Conservation (phyloP, 2,113 vertebrate species). For the Psettodes erumei region DNA sequence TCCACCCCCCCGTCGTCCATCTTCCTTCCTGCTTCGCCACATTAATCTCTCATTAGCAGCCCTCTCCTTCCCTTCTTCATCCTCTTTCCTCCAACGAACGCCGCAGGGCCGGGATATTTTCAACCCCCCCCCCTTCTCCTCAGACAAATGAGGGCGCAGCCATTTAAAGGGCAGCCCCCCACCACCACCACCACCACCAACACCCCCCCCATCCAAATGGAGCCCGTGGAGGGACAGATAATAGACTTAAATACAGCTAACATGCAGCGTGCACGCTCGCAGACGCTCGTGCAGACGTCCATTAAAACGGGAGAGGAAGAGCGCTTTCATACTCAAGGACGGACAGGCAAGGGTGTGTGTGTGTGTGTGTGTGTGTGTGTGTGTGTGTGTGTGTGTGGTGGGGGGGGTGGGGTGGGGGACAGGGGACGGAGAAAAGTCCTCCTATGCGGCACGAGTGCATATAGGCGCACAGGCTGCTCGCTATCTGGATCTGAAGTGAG, state of each 20-base stretch:
- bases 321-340: constrained; percentile 24
- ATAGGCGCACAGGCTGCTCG: constrained; percentile 39
- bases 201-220: too few species aligned
- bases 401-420: constrained; percentile 12
- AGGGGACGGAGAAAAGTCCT: background rate
- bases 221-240: constrained; percentile 47
- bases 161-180: constrained; percentile 62
- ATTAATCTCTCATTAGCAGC: constrained; percentile 72
- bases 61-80: background rate
- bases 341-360: constrained; percentile 9
- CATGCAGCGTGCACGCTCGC: constrained; percentile 4
- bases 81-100: constrained; percentile 20
- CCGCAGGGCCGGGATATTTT: constrained; percentile 41
- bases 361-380: background rate
- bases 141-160: constrained; percentile 51
- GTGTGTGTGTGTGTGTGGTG: constrained; percentile 11
- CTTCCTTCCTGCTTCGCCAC: constrained; percentile 57
- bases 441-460: constrained; percentile 28
- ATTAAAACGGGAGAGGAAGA: constrained; percentile 12
- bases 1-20: constrained; percentile 33
- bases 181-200: too few species aligned
- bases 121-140: constrained; percentile 19
- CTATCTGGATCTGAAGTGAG: constrained; percentile 63
- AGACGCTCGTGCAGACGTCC: background rate
- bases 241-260: constrained; percentile 56